phyloP scores from a whole-genome alignment of 2,888 invertebrate genomes.

The Thera obeliscata region DNA sequence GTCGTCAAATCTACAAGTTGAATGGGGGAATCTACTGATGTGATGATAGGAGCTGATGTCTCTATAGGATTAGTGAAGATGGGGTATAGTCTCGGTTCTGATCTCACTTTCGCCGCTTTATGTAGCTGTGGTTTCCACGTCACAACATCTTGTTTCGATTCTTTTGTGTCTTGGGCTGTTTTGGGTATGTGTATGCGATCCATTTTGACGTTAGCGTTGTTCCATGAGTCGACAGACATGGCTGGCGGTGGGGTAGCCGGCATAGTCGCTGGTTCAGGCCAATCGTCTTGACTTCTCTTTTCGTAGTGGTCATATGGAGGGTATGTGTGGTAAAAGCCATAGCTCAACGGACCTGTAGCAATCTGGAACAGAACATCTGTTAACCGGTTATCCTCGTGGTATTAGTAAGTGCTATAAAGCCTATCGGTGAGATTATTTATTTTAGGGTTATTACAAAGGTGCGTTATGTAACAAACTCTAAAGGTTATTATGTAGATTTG shows the following conservation, averaged over 20 bases:
- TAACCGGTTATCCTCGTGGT: conserved; percentile 71
- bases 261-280: conserved; percentile 65
- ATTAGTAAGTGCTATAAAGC: conserved; percentile 67
- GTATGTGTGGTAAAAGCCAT: conserved; percentile 88
- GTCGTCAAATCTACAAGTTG: conserved; percentile 68
- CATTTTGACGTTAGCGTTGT: conserved; percentile 56
- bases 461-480: conserved; percentile 5
- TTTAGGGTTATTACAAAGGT: conserved; percentile 1
- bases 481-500: neutral
- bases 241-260: conserved; percentile 61
- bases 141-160: conserved; percentile 42
- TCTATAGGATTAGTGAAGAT: conserved; percentile 56
- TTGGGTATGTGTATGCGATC: conserved; percentile 62
- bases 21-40: conserved; percentile 63
- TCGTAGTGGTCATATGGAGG: conserved; percentile 78
- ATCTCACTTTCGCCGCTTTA: conserved; percentile 52
- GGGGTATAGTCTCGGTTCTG: conserved; percentile 64
- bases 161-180: conserved; percentile 42
- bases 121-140: conserved; percentile 59
- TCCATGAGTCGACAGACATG: conserved; percentile 55
- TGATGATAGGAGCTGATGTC: conserved; percentile 52
- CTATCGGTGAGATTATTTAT: conserved; percentile 48
- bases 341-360: conserved; percentile 89
- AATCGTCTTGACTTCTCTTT: conserved; percentile 68
- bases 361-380: conserved; percentile 85